Conservation (phyloP, 2,888 invertebrate species). For the Anthophora plumipes region DNA sequence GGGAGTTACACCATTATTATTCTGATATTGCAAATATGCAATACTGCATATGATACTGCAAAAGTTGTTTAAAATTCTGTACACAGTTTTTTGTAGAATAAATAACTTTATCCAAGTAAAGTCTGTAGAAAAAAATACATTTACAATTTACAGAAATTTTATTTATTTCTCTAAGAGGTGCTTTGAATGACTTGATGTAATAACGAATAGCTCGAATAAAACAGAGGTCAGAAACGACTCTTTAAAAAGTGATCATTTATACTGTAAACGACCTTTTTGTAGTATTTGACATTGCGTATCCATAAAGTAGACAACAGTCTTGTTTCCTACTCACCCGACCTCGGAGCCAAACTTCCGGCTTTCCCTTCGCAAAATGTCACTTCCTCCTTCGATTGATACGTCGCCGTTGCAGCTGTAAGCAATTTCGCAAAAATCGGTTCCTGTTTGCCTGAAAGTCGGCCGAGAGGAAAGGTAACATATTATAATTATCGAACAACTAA, state of each 20-base stretch:
- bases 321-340: slow-evolving; percentile 59
- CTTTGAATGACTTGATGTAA: not conserved
- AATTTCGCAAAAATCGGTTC: slow-evolving; percentile 64
- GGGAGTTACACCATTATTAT: too few species aligned
- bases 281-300: slow-evolving; percentile 61
- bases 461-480: slow-evolving; percentile 4
- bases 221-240: not conserved
- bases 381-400: slow-evolving; percentile 68
- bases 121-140: too few species aligned
- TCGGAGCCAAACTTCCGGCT: slow-evolving; percentile 73
- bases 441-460: slow-evolving; percentile 23
- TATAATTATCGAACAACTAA: slow-evolving; percentile 18
- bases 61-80: too few species aligned
- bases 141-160: too few species aligned
- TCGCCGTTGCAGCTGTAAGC: slow-evolving; percentile 31
- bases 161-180: not conserved
- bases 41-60: too few species aligned
- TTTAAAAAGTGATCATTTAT: not conserved
- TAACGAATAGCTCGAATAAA: not conserved
- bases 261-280: slow-evolving; percentile 44
- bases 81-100: too few species aligned
- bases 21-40: too few species aligned
- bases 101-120: too few species aligned
- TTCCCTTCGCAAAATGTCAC: slow-evolving; percentile 75
- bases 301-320: slow-evolving; percentile 37